Conservation (phyloP, 92 coral and sea anemone genomes). For the Chrysogorgia sp. region DNA sequence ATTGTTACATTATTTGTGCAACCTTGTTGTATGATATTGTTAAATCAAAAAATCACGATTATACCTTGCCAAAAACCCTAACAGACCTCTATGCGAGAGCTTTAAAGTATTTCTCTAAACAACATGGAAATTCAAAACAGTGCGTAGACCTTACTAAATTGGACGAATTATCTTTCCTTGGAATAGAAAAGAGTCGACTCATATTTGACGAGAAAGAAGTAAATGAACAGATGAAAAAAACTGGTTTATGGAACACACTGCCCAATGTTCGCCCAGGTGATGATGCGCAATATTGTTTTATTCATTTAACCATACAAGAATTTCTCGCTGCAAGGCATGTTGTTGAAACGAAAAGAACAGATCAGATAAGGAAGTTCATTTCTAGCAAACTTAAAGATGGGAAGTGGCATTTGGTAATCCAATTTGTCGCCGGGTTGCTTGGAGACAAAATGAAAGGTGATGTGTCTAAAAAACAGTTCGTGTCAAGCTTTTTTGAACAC, state of each 20-base stretch:
- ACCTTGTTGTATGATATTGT: conserved; percentile 1
- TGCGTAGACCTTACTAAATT: too few species aligned
- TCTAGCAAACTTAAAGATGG: not conserved
- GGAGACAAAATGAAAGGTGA: not conserved
- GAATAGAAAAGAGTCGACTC: not conserved
- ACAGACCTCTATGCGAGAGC: conserved; percentile 16
- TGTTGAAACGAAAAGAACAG: not conserved
- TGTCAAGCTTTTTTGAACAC: not conserved
- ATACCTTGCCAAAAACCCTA: not conserved
- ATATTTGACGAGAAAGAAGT: not conserved
- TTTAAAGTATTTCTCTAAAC: not conserved
- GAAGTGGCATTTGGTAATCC: conserved; percentile 17
- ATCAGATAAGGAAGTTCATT: not conserved
- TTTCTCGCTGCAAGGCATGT: conserved; percentile 23
- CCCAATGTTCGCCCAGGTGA: not conserved
- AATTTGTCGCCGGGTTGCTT: conserved; percentile 26
- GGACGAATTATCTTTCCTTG: not conserved
- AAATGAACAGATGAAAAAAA: not conserved
- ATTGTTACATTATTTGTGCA: conserved; percentile 53
- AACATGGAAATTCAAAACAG: not conserved
- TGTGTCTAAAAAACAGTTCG: not conserved
- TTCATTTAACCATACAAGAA: conserved; percentile 24
- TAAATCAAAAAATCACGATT: not conserved
- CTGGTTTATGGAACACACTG: not conserved
- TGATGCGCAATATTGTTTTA: conserved; percentile 1